These are phyloP conservation scores for Leucophenga montana DNA, from an alignment of 2,888 invertebrate species.

Conservation along the genomic window DNA sequence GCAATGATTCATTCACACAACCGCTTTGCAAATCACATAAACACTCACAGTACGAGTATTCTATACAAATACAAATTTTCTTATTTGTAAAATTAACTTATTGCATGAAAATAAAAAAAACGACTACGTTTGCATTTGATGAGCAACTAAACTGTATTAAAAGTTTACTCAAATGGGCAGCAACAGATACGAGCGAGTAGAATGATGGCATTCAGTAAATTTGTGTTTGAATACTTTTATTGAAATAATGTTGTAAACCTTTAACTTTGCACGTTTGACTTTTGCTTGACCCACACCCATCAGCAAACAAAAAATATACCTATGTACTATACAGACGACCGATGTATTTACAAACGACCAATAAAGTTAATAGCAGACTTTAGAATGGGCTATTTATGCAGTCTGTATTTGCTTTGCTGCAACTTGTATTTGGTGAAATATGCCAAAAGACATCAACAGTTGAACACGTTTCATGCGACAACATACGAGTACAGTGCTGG, in stretches of 20 bases:
- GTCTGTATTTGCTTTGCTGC: no score
- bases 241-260: conserved; percentile 25
- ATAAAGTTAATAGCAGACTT: no score
- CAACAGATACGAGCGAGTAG: neutral
- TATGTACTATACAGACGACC: no score
- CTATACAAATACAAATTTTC: conserved; percentile 4
- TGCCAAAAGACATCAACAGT: neutral
- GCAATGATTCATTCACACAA: conserved; percentile 2
- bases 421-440: neutral
- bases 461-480: neutral
- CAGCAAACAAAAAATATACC: no score
- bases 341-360: no score
- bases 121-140: neutral
- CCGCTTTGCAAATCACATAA: no score
- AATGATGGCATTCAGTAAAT: neutral
- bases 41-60: no score
- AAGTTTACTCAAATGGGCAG: conserved; percentile 1
- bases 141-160: conserved; percentile 11
- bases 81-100: conserved; percentile 25
- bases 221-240: conserved; percentile 25
- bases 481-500: no score
- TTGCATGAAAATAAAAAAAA: neutral
- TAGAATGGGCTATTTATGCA: neutral
- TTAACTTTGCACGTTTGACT: conserved; percentile 27
- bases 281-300: neutral